A percentile compares a stretch with the other conserved stretches of the same genome.
Evolutionary conservation across 2,113 vertebrate species (phyloP).

Genomic region (Upupa epops): DNA sequence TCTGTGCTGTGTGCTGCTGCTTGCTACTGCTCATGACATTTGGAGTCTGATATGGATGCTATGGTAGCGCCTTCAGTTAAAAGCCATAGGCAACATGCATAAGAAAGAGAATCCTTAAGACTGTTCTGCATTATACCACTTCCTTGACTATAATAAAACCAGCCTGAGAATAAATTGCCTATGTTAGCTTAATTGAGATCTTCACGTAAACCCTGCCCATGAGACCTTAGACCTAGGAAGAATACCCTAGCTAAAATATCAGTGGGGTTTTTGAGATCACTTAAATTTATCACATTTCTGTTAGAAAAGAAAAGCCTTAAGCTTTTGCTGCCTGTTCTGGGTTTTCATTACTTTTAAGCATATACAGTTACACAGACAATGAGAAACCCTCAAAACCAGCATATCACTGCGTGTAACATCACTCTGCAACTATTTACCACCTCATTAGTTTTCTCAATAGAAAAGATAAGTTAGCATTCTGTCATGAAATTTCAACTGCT

Average conservation of each 20-base stretch:
- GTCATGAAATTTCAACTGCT: constrained; percentile 36
- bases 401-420: background rate
- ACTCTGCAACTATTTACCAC: constrained; percentile 32
- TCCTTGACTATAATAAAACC: background rate
- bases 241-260: background rate
- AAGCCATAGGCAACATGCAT: constrained; percentile 13
- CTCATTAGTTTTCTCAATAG: constrained; percentile 55
- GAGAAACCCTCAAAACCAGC: background rate
- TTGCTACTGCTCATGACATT: background rate
- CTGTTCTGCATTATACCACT: constrained; percentile 1
- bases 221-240: background rate
- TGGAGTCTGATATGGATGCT: background rate
- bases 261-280: background rate
- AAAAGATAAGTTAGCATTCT: constrained; percentile 47
- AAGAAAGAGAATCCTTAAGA: constrained; percentile 25
- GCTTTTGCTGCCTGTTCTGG: background rate
- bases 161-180: constrained; percentile 26
- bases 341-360: constrained; percentile 25
- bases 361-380: background rate
- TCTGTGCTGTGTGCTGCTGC: background rate
- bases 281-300: background rate
- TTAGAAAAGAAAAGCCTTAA: constrained; percentile 6
- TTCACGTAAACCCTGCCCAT: background rate
- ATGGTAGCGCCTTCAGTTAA: constrained; percentile 19
- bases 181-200: constrained; percentile 5